Conservation (phyloP, 1,140 invertebrate genomes). For the Danaus melanippus region DNA sequence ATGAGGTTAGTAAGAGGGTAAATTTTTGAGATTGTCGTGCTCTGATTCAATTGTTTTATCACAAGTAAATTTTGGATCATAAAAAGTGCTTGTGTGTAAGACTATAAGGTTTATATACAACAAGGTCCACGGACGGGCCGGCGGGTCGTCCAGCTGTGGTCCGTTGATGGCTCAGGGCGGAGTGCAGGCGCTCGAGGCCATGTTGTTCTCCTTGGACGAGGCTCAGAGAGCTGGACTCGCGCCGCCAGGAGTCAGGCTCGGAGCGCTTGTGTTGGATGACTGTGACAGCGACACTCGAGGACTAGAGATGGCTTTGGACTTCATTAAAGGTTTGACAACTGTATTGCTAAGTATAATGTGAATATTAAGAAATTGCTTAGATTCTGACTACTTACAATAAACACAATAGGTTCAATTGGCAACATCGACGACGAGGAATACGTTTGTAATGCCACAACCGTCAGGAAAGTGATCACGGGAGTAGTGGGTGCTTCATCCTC, state of each 20-base stretch:
- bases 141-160: constrained; percentile 76
- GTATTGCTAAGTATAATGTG: no score
- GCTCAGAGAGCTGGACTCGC: constrained; percentile 32
- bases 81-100: not conserved
- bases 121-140: constrained; percentile 84
- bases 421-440: constrained; percentile 93
- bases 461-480: constrained; percentile 88
- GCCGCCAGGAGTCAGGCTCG: constrained; percentile 84
- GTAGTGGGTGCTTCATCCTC: constrained; percentile 90
- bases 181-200: constrained; percentile 91
- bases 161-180: constrained; percentile 96
- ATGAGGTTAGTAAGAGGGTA: not conserved
- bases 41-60: no score
- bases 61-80: constrained; percentile 1
- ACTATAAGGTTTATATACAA: not conserved
- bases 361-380: no score
- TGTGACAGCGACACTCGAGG: constrained; percentile 97
- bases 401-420: constrained; percentile 89
- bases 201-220: constrained; percentile 91
- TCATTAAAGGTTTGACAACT: constrained; percentile 88
- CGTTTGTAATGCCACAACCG: constrained; percentile 87
- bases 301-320: constrained; percentile 95
- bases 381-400: constrained; percentile 17
- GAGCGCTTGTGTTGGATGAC: constrained; percentile 93
- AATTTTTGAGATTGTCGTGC: not conserved